Conservation (phyloP, 2,888 invertebrate species). For the Nemotelus pantherinus region DNA sequence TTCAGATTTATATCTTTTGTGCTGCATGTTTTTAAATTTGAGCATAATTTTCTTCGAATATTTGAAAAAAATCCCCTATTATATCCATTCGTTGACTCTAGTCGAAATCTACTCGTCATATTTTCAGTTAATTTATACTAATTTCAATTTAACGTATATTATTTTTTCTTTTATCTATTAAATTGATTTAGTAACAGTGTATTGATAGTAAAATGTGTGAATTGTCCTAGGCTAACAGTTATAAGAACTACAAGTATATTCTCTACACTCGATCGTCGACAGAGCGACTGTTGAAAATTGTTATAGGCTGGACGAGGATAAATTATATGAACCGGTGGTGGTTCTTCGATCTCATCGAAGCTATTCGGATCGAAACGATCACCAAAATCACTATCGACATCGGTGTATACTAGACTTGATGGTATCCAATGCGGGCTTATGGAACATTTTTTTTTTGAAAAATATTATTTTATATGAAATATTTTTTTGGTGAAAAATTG, state of each 20-base stretch:
- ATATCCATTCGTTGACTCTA: too few species aligned
- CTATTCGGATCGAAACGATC: slow-evolving; percentile 65
- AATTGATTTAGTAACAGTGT: background rate
- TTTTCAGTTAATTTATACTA: too few species aligned
- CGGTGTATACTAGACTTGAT: slow-evolving; percentile 72
- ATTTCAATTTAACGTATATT: too few species aligned
- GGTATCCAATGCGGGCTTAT: slow-evolving; percentile 70
- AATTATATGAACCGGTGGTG: slow-evolving; percentile 75
- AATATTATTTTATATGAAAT: too few species aligned
- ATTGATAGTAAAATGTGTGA: slow-evolving; percentile 13
- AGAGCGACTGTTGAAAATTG: slow-evolving; percentile 44
- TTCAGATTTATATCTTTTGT: too few species aligned
- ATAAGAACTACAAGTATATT: slow-evolving; percentile 20
- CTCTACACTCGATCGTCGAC: slow-evolving; percentile 17
- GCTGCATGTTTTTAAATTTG: too few species aligned
- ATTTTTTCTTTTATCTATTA: slow-evolving; percentile 21
- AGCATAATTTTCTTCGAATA: too few species aligned
- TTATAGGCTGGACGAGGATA: slow-evolving; percentile 70
- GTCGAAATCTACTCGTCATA: too few species aligned
- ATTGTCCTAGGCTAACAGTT: slow-evolving; percentile 7
- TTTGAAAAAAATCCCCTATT: too few species aligned
- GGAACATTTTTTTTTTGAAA: background rate
- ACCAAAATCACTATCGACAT: slow-evolving; percentile 64
- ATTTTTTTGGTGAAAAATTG: too few species aligned
- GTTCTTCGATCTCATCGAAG: slow-evolving; percentile 74